Conservation (phyloP, 92 coral and sea anemone genomes). For the Epizoanthus illoricatus region DNA sequence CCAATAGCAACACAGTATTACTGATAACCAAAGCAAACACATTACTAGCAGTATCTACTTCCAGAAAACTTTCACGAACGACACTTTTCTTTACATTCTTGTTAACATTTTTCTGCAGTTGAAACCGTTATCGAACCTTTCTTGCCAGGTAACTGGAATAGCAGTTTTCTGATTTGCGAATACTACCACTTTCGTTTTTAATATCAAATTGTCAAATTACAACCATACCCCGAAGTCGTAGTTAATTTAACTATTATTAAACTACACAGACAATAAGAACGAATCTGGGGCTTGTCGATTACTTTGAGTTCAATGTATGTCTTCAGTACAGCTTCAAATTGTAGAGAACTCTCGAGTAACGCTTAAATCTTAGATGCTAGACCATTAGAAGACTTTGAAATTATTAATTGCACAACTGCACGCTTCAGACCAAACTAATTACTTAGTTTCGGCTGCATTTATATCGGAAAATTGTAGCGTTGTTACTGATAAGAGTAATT, state of each 20-base stretch:
- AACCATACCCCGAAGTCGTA: background rate
- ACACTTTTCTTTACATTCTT: too few species aligned
- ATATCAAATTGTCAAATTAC: background rate
- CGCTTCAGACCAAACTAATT: background rate
- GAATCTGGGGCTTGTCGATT: background rate
- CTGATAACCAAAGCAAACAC: too few species aligned
- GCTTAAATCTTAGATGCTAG: too few species aligned
- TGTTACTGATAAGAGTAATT: background rate
- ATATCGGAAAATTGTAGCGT: background rate
- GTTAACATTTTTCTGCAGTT: too few species aligned
- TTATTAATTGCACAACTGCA: background rate
- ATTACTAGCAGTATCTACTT: too few species aligned
- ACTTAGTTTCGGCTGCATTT: background rate
- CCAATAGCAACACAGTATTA: too few species aligned
- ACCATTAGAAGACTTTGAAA: background rate
- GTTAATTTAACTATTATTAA: background rate
- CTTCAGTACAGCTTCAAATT: background rate
- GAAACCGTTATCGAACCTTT: background rate
- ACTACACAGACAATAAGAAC: background rate
- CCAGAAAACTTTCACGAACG: too few species aligned
- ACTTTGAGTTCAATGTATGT: background rate
- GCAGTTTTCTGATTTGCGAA: background rate
- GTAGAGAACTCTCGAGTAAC: background rate
- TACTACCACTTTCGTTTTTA: background rate
- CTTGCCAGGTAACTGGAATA: background rate